These are phyloP conservation scores for Syncerus caffer DNA, from an alignment of 2,797 vertebrate genomes.

Conservation along the genomic window DNA sequence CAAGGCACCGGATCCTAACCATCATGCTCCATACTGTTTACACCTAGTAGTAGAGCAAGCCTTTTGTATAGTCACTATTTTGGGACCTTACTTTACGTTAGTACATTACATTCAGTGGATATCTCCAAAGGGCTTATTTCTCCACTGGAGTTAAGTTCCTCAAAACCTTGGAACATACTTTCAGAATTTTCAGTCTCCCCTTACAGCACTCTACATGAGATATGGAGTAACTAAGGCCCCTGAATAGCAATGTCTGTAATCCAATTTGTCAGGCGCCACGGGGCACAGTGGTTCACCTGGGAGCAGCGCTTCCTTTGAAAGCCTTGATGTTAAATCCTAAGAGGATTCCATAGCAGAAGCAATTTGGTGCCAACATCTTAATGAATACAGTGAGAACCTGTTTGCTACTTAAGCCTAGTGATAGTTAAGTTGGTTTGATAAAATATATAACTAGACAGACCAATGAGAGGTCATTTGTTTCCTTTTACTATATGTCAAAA, in stretches of 20 bases:
- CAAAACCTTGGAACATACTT: neutral
- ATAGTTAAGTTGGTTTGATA: neutral
- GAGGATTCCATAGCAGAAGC: neutral
- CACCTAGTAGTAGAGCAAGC: no score
- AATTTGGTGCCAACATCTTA: neutral
- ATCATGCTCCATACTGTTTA: neutral
- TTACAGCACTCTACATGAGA: neutral
- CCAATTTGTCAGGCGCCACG: neutral
- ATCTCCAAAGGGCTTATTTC: neutral
- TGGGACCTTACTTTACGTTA: neutral
- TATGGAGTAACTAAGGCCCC: neutral
- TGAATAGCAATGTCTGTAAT: neutral
- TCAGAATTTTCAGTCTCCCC: neutral
- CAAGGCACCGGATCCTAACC: neutral
- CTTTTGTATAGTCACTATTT: neutral
- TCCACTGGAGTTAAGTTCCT: neutral
- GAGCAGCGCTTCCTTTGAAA: neutral
- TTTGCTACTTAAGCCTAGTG: neutral
- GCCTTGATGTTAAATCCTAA: neutral
- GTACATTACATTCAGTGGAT: neutral
- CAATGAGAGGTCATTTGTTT: neutral
- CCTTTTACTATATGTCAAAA: neutral
- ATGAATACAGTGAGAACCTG: neutral
- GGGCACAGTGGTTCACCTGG: neutral
- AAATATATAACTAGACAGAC: slow-evolving; percentile 1